phyloP scores from a whole-genome alignment of 2,113 vertebrate genomes.

The Paedocypris sp. region DNA sequence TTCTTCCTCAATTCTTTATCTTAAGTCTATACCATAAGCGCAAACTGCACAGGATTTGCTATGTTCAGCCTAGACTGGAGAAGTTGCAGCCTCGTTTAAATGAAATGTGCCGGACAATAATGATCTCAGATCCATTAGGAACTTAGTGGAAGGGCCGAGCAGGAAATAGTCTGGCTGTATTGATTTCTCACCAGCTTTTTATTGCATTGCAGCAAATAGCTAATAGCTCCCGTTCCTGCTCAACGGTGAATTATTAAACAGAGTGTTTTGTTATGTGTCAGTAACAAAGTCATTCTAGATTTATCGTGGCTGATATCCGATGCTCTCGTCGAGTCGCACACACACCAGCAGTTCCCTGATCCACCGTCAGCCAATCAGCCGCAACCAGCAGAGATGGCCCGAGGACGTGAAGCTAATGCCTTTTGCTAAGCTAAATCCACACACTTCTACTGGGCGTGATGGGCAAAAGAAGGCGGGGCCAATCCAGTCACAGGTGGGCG shows the following conservation, averaged over 20 bases:
- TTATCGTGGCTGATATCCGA: constrained; percentile 42
- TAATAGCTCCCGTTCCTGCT: constrained; percentile 55
- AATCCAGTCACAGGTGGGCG: too few species aligned
- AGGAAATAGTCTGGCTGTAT: constrained; percentile 53
- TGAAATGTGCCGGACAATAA: constrained; percentile 42
- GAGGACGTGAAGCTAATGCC: constrained; percentile 12
- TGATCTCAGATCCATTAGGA: constrained; percentile 52
- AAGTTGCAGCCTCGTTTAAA: constrained; percentile 20
- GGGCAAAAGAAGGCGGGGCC: too few species aligned
- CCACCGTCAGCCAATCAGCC: not conserved
- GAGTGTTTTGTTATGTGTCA: constrained; percentile 60
- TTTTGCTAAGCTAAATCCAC: too few species aligned
- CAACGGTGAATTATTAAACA: constrained; percentile 61
- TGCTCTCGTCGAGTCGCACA: constrained; percentile 37
- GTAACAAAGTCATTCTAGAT: constrained; percentile 52
- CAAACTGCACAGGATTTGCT: too few species aligned
- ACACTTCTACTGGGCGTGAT: too few species aligned
- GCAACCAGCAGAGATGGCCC: constrained; percentile 1
- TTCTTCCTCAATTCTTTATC: too few species aligned
- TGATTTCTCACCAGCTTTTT: constrained; percentile 59
- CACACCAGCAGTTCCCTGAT: constrained; percentile 14
- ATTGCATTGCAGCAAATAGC: constrained; percentile 51
- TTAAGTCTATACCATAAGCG: too few species aligned
- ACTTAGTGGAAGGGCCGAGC: constrained; percentile 14
- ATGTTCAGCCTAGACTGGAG: not conserved